phyloP scores from a whole-genome alignment of 2,888 invertebrate genomes.

The Acheta domesticus region DNA sequence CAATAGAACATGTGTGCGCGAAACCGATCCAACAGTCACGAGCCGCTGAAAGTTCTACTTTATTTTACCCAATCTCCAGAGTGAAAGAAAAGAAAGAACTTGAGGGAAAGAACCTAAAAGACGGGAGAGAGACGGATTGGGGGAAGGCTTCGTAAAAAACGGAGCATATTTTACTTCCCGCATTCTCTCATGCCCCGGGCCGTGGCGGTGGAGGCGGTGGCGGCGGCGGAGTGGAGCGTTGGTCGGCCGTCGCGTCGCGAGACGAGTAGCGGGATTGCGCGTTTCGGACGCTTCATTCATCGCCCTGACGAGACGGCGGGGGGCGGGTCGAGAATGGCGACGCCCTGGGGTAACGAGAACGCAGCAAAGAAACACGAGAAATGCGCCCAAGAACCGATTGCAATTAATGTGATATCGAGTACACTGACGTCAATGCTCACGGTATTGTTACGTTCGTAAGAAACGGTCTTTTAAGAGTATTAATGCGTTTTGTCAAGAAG shows the following conservation, averaged over 20 bases:
- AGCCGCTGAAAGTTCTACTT: background rate
- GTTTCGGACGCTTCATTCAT: background rate
- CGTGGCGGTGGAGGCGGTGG: background rate
- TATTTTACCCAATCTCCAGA: constrained; percentile 21
- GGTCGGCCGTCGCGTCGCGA: too few species aligned
- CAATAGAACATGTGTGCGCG: constrained; percentile 22
- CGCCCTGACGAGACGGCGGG: background rate
- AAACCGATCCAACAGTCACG: constrained; percentile 28
- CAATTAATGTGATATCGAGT: too few species aligned
- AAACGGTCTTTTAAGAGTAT: too few species aligned
- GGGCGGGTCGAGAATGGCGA: background rate
- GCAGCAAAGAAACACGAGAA: too few species aligned
- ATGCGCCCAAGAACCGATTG: too few species aligned
- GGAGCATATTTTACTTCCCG: constrained; percentile 27
- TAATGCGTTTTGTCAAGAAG: too few species aligned
- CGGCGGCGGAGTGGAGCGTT: background rate
- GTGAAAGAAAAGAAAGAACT: background rate
- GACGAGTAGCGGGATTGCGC: background rate
- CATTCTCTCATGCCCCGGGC: constrained; percentile 29
- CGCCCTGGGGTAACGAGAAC: too few species aligned
- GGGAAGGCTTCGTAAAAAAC: background rate
- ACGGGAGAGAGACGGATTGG: constrained; percentile 18
- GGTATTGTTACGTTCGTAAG: too few species aligned
- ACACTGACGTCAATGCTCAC: too few species aligned
- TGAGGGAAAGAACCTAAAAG: constrained; percentile 3